Conservation (phyloP, 2,888 invertebrate species). For the Drosophila sordidula region DNA sequence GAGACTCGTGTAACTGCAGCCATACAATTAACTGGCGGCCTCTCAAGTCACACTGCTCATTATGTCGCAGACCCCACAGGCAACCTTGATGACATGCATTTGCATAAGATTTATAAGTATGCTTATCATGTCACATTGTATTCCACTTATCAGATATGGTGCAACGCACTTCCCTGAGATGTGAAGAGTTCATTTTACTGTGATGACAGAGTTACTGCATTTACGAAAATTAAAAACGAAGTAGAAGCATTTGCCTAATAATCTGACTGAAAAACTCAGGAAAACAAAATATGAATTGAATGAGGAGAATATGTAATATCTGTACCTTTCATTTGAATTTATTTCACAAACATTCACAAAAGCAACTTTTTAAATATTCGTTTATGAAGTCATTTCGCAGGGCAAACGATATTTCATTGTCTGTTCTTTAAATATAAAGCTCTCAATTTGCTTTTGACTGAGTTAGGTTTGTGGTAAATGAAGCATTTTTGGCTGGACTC, state of each 20-base stretch:
- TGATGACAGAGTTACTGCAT: neutral
- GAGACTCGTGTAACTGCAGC: constrained; percentile 13
- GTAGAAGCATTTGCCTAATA: too few species aligned
- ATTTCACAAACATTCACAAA: neutral
- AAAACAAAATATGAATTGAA: too few species aligned
- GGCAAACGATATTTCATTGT: neutral
- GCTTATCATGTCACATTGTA: constrained; percentile 62
- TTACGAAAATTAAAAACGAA: neutral
- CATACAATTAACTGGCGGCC: constrained; percentile 44
- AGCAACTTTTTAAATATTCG: neutral
- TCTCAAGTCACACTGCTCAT: constrained; percentile 54
- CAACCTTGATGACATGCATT: constrained; percentile 64
- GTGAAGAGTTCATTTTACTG: neutral
- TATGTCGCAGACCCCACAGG: constrained; percentile 71
- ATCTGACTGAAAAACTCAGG: too few species aligned
- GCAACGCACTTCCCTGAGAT: constrained; percentile 5
- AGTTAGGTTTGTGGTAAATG: constrained; percentile 20
- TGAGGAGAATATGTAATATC: too few species aligned
- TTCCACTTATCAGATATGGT: constrained; percentile 38
- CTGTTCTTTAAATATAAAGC: neutral
- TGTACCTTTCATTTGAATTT: too few species aligned
- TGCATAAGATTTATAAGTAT: constrained; percentile 57
- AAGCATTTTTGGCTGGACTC: neutral
- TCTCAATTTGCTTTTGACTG: constrained; percentile 10
- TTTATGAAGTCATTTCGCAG: neutral